Conservation (phyloP, 2,797 vertebrate genomes). For the Poecilia gillii region DNA sequence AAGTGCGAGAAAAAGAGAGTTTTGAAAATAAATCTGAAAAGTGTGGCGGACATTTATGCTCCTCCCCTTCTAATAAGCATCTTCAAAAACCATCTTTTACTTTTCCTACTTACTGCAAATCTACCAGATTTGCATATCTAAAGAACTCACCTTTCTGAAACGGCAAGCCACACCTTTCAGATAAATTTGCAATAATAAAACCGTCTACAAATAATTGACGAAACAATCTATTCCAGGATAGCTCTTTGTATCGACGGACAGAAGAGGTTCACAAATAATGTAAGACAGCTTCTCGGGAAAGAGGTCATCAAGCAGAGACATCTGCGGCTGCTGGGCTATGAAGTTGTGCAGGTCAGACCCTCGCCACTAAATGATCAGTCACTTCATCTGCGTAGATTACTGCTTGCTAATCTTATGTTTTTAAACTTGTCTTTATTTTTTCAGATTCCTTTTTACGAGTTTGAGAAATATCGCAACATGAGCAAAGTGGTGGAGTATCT, state of each 20-base stretch:
- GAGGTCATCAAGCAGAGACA: slow-evolving; percentile 93
- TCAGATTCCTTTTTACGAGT: slow-evolving; percentile 91
- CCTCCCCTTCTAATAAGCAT: background rate
- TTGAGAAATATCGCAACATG: slow-evolving; percentile 76
- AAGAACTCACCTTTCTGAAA: background rate
- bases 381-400: background rate
- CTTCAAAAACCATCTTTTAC: background rate
- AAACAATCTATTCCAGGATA: slow-evolving; percentile 75
- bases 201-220: background rate
- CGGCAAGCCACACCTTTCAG: background rate
- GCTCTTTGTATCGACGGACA: slow-evolving; percentile 91
- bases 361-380: background rate
- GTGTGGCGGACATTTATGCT: background rate
- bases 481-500: slow-evolving; percentile 86
- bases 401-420: background rate
- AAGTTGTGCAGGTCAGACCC: slow-evolving; percentile 89
- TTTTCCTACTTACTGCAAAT: background rate
- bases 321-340: slow-evolving; percentile 88
- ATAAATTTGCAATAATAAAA: background rate
- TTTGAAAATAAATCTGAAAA: background rate
- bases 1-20: background rate
- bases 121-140: background rate
- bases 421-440: slow-evolving; percentile 5
- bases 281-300: slow-evolving; percentile 85
- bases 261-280: slow-evolving; percentile 85